Conservation (phyloP, 1,140 invertebrate species). For the Drosophila grimshawi region DNA sequence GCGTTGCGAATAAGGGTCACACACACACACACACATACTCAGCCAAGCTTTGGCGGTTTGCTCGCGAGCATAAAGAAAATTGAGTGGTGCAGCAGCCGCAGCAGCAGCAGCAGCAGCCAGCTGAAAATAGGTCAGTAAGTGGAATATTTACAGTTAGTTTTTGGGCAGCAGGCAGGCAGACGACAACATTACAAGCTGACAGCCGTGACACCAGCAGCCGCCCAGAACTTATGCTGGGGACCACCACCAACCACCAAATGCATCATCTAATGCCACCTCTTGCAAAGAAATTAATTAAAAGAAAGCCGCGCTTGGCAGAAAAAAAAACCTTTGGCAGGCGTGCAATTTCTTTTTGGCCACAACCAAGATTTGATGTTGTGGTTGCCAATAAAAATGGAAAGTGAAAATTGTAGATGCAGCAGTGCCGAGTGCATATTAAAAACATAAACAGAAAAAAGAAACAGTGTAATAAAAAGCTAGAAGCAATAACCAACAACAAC, state of each 20-base stretch:
- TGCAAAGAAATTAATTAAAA: slow-evolving; percentile 74
- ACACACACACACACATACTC: slow-evolving; percentile 50
- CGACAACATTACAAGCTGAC: slow-evolving; percentile 73
- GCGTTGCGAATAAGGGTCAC: slow-evolving; percentile 81
- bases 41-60: slow-evolving; percentile 48
- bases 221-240: slow-evolving; percentile 73
- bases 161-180: slow-evolving; percentile 68
- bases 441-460: slow-evolving; percentile 38
- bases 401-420: slow-evolving; percentile 80
- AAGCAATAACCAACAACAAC: slow-evolving; percentile 42
- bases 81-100: slow-evolving; percentile 53
- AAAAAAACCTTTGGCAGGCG: slow-evolving; percentile 74
- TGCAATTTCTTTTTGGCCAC: slow-evolving; percentile 81
- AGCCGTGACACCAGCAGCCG: slow-evolving; percentile 71
- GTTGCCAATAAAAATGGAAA: slow-evolving; percentile 80
- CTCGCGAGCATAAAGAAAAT: slow-evolving; percentile 80
- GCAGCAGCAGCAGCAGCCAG: slow-evolving; percentile 5
- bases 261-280: slow-evolving; percentile 8
- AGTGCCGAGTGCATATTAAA: slow-evolving; percentile 75
- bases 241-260: slow-evolving; percentile 34
- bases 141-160: slow-evolving; percentile 82
- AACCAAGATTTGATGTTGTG: slow-evolving; percentile 69
- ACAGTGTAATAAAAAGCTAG: slow-evolving; percentile 72
- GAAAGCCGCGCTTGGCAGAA: slow-evolving; percentile 59
- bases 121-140: slow-evolving; percentile 79